phyloP scores from a whole-genome alignment of 1,140 invertebrate species.

The Papilio xuthus region DNA sequence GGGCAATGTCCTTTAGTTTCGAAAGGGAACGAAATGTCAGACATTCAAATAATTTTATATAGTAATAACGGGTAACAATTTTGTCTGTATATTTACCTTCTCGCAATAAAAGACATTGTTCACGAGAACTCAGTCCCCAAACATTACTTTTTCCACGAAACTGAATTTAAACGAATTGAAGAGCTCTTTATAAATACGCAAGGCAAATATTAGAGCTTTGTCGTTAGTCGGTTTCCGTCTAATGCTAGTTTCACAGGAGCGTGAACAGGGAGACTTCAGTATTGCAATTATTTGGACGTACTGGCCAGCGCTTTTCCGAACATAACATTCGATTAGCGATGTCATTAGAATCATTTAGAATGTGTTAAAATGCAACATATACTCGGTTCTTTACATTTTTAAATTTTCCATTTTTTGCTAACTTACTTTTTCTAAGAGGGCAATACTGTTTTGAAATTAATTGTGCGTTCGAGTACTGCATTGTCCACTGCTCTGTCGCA shows the following conservation, averaged over 20 bases:
- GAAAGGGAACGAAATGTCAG: not conserved
- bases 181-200: slow-evolving; percentile 44
- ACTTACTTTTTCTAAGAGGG: too few species aligned
- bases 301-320: too few species aligned
- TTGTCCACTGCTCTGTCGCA: not conserved
- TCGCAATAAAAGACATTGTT: slow-evolving; percentile 5
- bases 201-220: slow-evolving; percentile 44
- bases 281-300: too few species aligned
- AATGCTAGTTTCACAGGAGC: not conserved
- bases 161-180: slow-evolving; percentile 42
- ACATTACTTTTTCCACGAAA: slow-evolving; percentile 41
- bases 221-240: not conserved
- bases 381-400: too few species aligned
- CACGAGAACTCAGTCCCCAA: slow-evolving; percentile 7
- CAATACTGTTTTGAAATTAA: not conserved
- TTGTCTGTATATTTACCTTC: not conserved
- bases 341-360: too few species aligned
- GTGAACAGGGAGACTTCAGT: not conserved
- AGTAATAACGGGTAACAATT: slow-evolving; percentile 11
- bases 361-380: too few species aligned
- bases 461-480: not conserved
- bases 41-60: not conserved
- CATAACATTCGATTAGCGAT: too few species aligned
- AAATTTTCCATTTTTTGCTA: too few species aligned
- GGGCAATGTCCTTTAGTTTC: too few species aligned